A percentile compares a stretch with the other conserved stretches of the same genome.
Evolutionary conservation across 2,888 invertebrate genomes (phyloP).

Genomic region (Lithophane socia): DNA sequence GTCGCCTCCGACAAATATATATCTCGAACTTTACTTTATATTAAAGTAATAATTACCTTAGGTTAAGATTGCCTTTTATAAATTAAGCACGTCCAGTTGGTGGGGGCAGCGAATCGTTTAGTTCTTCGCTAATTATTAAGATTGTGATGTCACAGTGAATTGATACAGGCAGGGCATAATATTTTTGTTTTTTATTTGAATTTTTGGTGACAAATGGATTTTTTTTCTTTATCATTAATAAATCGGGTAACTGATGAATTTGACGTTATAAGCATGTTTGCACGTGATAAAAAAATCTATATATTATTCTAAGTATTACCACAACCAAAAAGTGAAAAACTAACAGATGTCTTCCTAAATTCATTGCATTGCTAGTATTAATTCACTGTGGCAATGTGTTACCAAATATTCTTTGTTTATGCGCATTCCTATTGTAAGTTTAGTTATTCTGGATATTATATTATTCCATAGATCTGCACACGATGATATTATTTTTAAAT

Average conservation of each 20-base stretch:
- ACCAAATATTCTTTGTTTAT: constrained; percentile 60
- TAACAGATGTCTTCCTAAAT: constrained; percentile 4
- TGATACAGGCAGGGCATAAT: constrained; percentile 11
- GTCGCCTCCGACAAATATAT: constrained; percentile 55
- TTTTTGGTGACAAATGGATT: neutral
- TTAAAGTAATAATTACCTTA: constrained; percentile 81
- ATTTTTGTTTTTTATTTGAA: neutral
- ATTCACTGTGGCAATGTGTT: constrained; percentile 48
- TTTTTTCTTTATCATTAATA: neutral
- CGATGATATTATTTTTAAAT: constrained; percentile 39
- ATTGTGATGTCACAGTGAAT: constrained; percentile 40
- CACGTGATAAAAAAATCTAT: no score
- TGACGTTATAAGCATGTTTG: neutral
- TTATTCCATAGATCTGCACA: constrained; percentile 52
- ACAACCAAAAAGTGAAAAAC: neutral
- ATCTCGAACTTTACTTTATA: constrained; percentile 79
- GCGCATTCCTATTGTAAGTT: constrained; percentile 53
- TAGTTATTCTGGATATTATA: constrained; percentile 40
- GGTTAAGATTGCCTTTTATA: constrained; percentile 82
- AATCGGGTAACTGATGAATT: neutral
- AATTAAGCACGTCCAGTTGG: constrained; percentile 81
- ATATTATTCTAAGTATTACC: neutral
- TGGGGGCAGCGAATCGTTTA: constrained; percentile 79
- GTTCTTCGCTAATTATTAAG: constrained; percentile 71
- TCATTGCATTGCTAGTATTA: constrained; percentile 1